These are phyloP conservation scores for Eurytemora carolleeae DNA, from an alignment of 1,140 invertebrate species.

Conservation along the genomic window DNA sequence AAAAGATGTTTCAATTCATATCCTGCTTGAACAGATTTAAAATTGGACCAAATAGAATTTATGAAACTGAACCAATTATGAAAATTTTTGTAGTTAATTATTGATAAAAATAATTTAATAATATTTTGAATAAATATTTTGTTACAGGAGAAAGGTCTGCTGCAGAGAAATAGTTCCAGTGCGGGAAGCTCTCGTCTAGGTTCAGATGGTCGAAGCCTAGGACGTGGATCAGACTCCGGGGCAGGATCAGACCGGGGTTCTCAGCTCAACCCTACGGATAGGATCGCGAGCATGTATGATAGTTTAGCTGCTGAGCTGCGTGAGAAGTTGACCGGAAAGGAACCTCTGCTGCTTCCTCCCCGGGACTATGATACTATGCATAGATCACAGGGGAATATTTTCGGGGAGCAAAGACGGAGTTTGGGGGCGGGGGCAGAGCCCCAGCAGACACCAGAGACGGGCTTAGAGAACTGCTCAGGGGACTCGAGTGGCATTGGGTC, in stretches of 20 bases:
- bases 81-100: too few relatives aligned
- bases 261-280: conserved; percentile 25
- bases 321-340: conserved; percentile 43
- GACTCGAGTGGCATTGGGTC: too few relatives aligned
- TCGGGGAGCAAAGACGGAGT: too few relatives aligned
- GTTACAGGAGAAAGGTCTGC: not conserved
- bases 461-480: too few relatives aligned
- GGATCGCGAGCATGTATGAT: conserved; percentile 57
- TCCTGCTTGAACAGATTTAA: too few relatives aligned
- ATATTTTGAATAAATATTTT: too few relatives aligned
- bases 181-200: conserved; percentile 11
- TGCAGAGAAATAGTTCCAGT: not conserved
- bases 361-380: conserved; percentile 63
- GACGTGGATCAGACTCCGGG: conserved; percentile 14
- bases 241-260: conserved; percentile 13
- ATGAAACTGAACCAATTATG: too few relatives aligned
- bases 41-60: too few relatives aligned
- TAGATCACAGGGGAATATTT: conserved; percentile 55
- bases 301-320: conserved; percentile 73
- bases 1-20: too few relatives aligned
- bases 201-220: conserved; percentile 10
- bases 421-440: too few relatives aligned
- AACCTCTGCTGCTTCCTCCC: conserved; percentile 50
- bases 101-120: too few relatives aligned
- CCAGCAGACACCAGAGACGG: too few relatives aligned